phyloP scores from a whole-genome alignment of 2,113 vertebrate genomes.

The Oncorhynchus tshawytscha region DNA sequence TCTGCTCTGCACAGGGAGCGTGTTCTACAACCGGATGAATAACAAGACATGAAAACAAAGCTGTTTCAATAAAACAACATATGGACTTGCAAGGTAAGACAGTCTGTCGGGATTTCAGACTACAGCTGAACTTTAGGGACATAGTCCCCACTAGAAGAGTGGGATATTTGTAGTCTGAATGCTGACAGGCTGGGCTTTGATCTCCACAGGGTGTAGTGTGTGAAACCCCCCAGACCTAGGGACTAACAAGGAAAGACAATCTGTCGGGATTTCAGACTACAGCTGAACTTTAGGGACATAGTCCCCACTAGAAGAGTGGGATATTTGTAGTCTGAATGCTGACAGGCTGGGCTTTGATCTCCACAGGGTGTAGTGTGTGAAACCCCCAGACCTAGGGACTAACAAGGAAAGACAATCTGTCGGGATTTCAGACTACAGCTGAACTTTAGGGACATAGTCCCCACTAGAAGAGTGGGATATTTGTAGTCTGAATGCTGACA shows the following conservation, averaged over 20 bases:
- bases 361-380: no score
- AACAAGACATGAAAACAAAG: constrained; percentile 1
- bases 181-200: no score
- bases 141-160: neutral
- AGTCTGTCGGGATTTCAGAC: neutral
- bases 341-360: no score
- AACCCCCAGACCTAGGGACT: no score
- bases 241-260: no score
- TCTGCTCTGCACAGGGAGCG: neutral
- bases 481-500: no score
- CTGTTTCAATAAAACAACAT: neutral
- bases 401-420: neutral
- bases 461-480: no score
- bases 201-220: no score
- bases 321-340: no score
- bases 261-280: neutral
- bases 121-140: neutral
- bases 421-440: neutral
- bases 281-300: neutral
- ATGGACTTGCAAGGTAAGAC: neutral
- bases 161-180: no score
- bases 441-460: neutral
- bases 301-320: no score
- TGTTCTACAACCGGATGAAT: neutral
- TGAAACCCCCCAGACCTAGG: no score